phyloP scores from a whole-genome alignment of 2,888 invertebrate species.

The Metopia argyrocephala region DNA sequence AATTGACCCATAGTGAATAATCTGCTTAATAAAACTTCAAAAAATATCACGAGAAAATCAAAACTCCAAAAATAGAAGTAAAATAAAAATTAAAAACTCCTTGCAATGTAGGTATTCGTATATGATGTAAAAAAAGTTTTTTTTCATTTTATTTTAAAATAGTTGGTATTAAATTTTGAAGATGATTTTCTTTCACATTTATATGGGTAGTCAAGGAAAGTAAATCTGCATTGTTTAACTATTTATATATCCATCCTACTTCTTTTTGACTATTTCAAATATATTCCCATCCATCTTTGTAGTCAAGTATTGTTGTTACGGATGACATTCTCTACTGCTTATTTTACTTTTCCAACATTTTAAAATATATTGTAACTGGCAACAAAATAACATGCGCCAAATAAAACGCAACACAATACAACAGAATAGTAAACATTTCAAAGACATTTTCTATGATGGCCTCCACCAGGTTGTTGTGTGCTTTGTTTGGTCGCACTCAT shows the following conservation, averaged over 20 bases:
- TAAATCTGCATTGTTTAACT: constrained; percentile 47
- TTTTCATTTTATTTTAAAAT: constrained; percentile 26
- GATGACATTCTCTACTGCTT: constrained; percentile 1
- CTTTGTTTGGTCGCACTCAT: constrained; percentile 53
- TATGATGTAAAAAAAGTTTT: constrained; percentile 40
- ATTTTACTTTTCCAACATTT: constrained; percentile 7
- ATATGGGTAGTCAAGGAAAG: constrained; percentile 40
- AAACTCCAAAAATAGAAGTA: neutral
- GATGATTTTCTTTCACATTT: constrained; percentile 45
- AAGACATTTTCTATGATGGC: constrained; percentile 66
- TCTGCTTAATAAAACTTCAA: neutral
- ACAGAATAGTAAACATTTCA: constrained; percentile 53
- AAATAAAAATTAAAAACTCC: constrained; percentile 1
- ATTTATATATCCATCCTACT: constrained; percentile 56
- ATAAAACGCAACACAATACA: neutral
- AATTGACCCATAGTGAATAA: constrained; percentile 3
- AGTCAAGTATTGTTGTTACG: constrained; percentile 1
- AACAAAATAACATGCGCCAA: constrained; percentile 56
- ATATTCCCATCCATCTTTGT: constrained; percentile 50
- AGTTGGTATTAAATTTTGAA: constrained; percentile 48
- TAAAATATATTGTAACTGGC: constrained; percentile 26
- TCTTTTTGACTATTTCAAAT: constrained; percentile 12
- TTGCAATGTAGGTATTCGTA: constrained; percentile 3
- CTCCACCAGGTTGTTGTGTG: constrained; percentile 64
- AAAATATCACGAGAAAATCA: constrained; percentile 37